These are phyloP conservation scores for Augochlora pura DNA, from an alignment of 1,140 invertebrate species.

Conservation along the genomic window DNA sequence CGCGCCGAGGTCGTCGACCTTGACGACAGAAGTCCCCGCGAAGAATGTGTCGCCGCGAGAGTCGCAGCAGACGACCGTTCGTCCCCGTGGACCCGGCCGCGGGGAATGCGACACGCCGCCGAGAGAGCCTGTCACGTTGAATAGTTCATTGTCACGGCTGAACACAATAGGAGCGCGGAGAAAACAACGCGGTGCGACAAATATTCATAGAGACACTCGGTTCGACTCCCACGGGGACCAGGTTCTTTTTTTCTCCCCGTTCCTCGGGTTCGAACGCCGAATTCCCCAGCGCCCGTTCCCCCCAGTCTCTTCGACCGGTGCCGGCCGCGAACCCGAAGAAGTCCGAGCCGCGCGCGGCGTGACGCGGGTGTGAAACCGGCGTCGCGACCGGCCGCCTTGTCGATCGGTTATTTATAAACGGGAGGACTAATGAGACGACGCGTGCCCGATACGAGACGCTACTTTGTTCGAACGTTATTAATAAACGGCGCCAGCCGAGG, in stretches of 20 bases:
- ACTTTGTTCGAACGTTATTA: slow-evolving; percentile 16
- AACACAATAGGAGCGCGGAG: slow-evolving; percentile 19
- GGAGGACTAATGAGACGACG: slow-evolving; percentile 17
- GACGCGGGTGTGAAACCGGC: neutral
- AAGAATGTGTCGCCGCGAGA: slow-evolving; percentile 10
- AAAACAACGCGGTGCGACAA: slow-evolving; percentile 40
- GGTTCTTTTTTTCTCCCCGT: neutral
- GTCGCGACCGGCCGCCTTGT: neutral
- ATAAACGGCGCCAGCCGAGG: slow-evolving; percentile 21
- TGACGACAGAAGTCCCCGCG: neutral
- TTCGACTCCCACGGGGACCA: neutral
- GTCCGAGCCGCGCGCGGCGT: no score
- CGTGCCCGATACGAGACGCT: slow-evolving; percentile 21
- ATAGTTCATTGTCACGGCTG: slow-evolving; percentile 33
- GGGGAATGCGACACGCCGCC: neutral
- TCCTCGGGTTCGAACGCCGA: neutral
- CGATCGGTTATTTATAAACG: slow-evolving; percentile 6
- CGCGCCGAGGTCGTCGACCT: slow-evolving; percentile 27
- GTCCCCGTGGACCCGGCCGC: slow-evolving; percentile 15
- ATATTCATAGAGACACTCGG: slow-evolving; percentile 34
- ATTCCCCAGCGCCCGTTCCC: no score
- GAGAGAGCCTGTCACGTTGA: slow-evolving; percentile 20
- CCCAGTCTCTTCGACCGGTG: no score
- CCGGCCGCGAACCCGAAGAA: no score
- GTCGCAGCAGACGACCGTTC: neutral